Base-by-base conservation (phyloP, 2,888 invertebrate genomes). In the Teleiodes luculella region DNA sequence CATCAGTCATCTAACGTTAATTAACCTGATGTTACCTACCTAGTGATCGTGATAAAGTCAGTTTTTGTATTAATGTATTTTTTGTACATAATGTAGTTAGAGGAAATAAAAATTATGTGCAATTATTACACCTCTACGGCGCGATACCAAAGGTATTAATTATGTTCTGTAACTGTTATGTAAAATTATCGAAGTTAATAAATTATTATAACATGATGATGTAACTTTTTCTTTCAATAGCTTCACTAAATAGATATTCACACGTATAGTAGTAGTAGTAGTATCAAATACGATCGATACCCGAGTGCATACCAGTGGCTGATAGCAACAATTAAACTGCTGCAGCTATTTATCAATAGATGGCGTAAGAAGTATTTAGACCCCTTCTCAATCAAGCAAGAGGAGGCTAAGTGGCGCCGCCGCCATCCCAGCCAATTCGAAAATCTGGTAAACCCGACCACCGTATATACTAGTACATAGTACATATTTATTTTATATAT, bases 41-140 rank as follows among this genome's bases (percentile, higher is more conserved):
- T 76, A 79, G 73, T 77, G 72, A 71, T 36, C 50, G 53, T 67
- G 68, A 68, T 71, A 64, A 67, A 68, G 69, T 68, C 68, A 66
- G 67, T 78, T 83, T 72, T 83, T 84, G 75, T 83, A 83, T 78
- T 76, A 72, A 74, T 77, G 76, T 81, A 85, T 81, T 80, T 84
- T 87, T 83, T 88, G 87, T 88, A 88, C 76, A 87, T 86, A 87
- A 77, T 64, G 72, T 86, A 86, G 80, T 63, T 86, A 86, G 82
- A 78, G 71, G 69, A 80, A 80, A 81, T 76, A 82, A 73, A 68
- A 83, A 82, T 80, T 75, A 83, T 78, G 86, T 88, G 86, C 87
- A 86, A 88, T 86, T 84, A 86, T 71, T 75, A 43, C 80, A 82
- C 74, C 74, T 74, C 70, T 76, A 75, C 72, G 75, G 76, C 80